Evolutionary conservation across 1,140 invertebrate species (phyloP).

Genomic region (Ganaspis sp.): DNA sequence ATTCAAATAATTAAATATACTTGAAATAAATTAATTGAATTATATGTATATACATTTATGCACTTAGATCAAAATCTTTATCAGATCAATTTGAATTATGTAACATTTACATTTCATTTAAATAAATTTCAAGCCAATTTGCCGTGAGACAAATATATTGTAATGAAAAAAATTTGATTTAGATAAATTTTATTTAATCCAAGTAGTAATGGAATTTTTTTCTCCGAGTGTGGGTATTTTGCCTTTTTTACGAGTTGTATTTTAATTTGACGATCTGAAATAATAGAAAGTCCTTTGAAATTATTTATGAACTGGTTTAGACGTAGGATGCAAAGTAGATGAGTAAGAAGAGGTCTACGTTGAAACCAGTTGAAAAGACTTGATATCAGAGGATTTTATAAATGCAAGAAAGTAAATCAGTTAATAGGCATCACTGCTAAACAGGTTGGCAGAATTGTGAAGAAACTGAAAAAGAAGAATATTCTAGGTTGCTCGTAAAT

Average conservation of each 20-base stretch:
- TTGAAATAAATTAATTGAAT: too few relatives aligned
- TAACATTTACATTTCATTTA: too few relatives aligned
- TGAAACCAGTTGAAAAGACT: not conserved
- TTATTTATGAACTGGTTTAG: conserved; percentile 27
- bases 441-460: not conserved
- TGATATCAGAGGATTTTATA: not conserved
- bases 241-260: too few relatives aligned
- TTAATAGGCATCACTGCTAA: not conserved
- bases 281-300: not conserved
- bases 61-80: too few relatives aligned
- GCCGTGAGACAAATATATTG: too few relatives aligned
- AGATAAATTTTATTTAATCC: too few relatives aligned
- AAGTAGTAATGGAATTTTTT: too few relatives aligned
- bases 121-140: too few relatives aligned
- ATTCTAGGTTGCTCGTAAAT: conserved; percentile 33
- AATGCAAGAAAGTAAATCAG: not conserved
- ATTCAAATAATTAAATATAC: too few relatives aligned
- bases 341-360: not conserved
- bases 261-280: not conserved
- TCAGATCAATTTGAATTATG: too few relatives aligned
- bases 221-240: too few relatives aligned
- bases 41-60: not conserved
- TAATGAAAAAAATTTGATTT: too few relatives aligned
- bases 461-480: conserved; percentile 6
- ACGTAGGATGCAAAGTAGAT: conserved; percentile 16